Evolutionary conservation across 2,888 invertebrate genomes (phyloP), one percentile per base, ranked within the genome.

Genomic region (Plebejus melissa): DNA sequence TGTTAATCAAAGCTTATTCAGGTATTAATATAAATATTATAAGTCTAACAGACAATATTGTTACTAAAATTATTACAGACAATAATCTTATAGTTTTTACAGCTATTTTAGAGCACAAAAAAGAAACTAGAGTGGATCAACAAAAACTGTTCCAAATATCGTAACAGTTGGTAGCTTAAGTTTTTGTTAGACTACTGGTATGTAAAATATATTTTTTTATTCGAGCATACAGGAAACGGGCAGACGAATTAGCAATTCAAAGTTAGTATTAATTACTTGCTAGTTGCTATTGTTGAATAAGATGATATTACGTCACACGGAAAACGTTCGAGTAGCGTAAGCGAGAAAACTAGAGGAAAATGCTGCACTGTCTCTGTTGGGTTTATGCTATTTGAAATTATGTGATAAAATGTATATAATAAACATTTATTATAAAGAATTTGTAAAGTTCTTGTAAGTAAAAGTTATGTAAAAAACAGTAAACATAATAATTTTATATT

Each of bases 181-280:
- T 70, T 70, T 70, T 70, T 41, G 70, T 41, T 65, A 1, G 41
- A 6, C 9, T n/a, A 70, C n/a, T 41, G 4, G 41, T 70, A 70
- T 41, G 41, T n/a, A 22, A 70, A 41, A 41, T 70, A 41, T 41
- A 9, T 72, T 2, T 72, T 54, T 54, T 72, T 54, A 54, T 72
- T 72, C 28, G 7, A 72, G 1, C 50, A 72, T 72, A 32, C 32
- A 72, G 72, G 72, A 72, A 72, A 72, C 50, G 1, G 16, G 16
- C 13, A 72, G 72, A 50, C 72, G 50, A 72, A 72, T 72, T 72
- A 32, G 72, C 72, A 72, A 72, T 72, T 72, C 72, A 72, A 72
- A 72, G 50, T 72, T 22, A 16, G 72, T 28, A 72, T 16, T 72
- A 72, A 72, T 72, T 72, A 54, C 72, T 32, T 54, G 72, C 72